Evolutionary conservation across 2,888 invertebrate genomes (phyloP), one percentile per base, ranked within the genome.

Genomic region (Dryomyza anilis): DNA sequence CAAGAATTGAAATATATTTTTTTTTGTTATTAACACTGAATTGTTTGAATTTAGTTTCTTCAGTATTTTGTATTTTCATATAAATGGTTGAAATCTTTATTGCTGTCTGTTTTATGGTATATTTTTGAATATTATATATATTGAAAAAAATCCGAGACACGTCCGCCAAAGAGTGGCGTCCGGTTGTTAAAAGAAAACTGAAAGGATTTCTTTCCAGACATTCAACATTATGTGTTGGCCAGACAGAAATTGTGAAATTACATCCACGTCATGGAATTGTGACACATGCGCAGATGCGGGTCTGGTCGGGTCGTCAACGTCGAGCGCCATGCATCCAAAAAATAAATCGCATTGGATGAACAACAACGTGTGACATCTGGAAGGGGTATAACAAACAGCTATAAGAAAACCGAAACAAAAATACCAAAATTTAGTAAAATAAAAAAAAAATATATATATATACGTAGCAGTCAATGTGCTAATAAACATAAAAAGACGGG

Each of bases 161-260:
- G 75, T 76, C 76, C 77, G 77, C 77, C 76, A 73, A 68, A 73
- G 73, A 72, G 73, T 76, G 78, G 78, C 77, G 77, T 75, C 72
- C 77, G 75, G 73, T 76, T 74, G 71, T 73, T 74, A 70, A 75
- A 74, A 73, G 70, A 72, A 73, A 73, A 75, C 76, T 76, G 69
- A 67, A 67, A 39, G 7, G 53, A 12, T n/a, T 14, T 52, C 29
- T 27, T 50, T 46, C 64, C 61, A 61, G 48, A 53, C 56, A 27
- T n/a, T 45, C 64, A 62, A 58, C 59, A 50, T 50, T 29, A 62
- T 56, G 36, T 55, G 55, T 46, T 56, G 66, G 36, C 61, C 57
- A 61, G 66, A 66, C 46, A 61, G 39, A 66, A 68, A 68, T 68
- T 63, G 67, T 62, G 65, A 67, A 63, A 63, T 67, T 59, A 16